Conservation (phyloP, 2,888 invertebrate genomes). For the Rhodophaea formosa region DNA sequence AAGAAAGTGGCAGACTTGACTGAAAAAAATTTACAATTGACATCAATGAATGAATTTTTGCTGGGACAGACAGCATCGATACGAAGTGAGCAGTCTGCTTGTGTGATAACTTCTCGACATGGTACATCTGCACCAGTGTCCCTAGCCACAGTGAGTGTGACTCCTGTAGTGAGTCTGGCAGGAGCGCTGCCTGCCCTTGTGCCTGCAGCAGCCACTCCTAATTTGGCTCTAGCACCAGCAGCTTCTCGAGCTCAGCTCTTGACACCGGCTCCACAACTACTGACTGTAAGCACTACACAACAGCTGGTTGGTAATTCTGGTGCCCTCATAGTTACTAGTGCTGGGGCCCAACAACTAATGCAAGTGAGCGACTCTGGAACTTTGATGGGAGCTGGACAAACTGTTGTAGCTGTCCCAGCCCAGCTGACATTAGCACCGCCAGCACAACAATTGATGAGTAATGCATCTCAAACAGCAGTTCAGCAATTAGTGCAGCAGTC, state of each 20-base stretch:
- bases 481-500: conserved; percentile 72
- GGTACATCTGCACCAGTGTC: conserved; percentile 73
- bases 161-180: conserved; percentile 71
- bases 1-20: conserved; percentile 70
- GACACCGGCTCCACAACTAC: conserved; percentile 72
- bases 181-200: conserved; percentile 69
- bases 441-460: conserved; percentile 66
- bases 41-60: conserved; percentile 76
- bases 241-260: conserved; percentile 70
- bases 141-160: conserved; percentile 73
- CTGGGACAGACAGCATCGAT: conserved; percentile 67
- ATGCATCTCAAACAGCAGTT: conserved; percentile 64
- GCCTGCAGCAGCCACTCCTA: conserved; percentile 65
- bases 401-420: conserved; percentile 74
- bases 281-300: conserved; percentile 75
- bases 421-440: conserved; percentile 68
- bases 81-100: conserved; percentile 61
- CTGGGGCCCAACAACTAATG: conserved; percentile 75
- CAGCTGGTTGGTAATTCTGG: conserved; percentile 74
- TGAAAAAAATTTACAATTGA: conserved; percentile 71
- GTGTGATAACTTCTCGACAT: conserved; percentile 74
- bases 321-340: conserved; percentile 73
- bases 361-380: conserved; percentile 77
- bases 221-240: conserved; percentile 66
- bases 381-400: conserved; percentile 73